Conservation (phyloP, 2,888 invertebrate genomes). For the Sinohyriopsis cumingii region DNA sequence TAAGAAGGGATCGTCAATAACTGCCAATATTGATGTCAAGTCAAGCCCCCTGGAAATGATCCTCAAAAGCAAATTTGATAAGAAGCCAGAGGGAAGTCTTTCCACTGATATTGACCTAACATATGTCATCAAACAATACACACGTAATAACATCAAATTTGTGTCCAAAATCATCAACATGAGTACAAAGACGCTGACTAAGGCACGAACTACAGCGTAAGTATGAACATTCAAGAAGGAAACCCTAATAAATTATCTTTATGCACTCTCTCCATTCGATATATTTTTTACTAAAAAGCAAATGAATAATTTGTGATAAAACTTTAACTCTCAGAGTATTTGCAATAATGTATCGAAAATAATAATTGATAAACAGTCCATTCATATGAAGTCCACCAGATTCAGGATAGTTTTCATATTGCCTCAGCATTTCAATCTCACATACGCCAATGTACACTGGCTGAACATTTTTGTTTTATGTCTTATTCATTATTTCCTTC, state of each 20-base stretch:
- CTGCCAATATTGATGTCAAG: conserved; percentile 30
- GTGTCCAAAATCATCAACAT: conserved; percentile 44
- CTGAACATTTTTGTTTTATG: too few relatives aligned
- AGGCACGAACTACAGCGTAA: conserved; percentile 43
- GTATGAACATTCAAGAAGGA: conserved; percentile 15
- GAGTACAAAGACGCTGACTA: conserved; percentile 42
- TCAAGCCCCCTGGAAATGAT: conserved; percentile 30
- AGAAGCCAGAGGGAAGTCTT: conserved; percentile 26
- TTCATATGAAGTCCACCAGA: not conserved
- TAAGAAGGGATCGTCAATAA: too few relatives aligned
- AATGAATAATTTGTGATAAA: too few relatives aligned
- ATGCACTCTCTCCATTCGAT: not conserved
- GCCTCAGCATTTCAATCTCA: too few relatives aligned
- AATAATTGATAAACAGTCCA: not conserved
- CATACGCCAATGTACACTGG: too few relatives aligned
- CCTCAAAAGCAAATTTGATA: conserved; percentile 29
- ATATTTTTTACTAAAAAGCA: too few relatives aligned
- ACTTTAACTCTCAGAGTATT: too few relatives aligned
- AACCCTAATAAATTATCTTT: too few relatives aligned
- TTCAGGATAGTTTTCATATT: too few relatives aligned
- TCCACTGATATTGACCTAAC: conserved; percentile 34
- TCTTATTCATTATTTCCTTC: too few relatives aligned
- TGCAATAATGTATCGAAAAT: too few relatives aligned
- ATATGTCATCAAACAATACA: conserved; percentile 47
- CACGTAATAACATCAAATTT: conserved; percentile 45